Evolutionary conservation across 2,888 invertebrate species (phyloP).

Genomic region (Eubasilissa splendida): DNA sequence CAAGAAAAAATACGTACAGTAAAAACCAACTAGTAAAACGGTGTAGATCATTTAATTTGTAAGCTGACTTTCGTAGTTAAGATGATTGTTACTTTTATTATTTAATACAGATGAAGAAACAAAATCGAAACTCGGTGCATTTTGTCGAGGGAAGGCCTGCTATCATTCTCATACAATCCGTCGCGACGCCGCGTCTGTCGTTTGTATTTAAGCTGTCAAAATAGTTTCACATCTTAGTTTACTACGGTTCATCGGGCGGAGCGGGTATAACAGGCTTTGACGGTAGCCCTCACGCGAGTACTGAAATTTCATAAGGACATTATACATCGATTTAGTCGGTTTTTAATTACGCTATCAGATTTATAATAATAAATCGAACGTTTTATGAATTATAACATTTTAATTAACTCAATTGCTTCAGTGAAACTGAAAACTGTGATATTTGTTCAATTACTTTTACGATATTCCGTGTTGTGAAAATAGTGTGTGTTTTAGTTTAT

Average conservation of each 20-base stretch:
- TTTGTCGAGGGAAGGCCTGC: background rate
- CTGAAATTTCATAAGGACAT: background rate
- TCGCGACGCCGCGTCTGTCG: conserved; percentile 21
- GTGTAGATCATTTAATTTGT: no score
- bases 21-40: conserved; percentile 2
- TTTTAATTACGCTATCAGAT: background rate
- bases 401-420: background rate
- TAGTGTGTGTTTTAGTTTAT: conserved; percentile 25
- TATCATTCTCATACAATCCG: background rate
- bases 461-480: conserved; percentile 20
- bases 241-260: conserved; percentile 43
- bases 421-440: conserved; percentile 27
- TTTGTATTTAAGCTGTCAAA: conserved; percentile 52
- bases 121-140: no score
- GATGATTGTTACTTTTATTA: no score
- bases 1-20: background rate
- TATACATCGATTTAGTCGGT: background rate
- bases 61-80: no score
- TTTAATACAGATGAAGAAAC: no score
- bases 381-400: conserved; percentile 8
- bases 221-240: conserved; percentile 47
- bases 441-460: background rate
- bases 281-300: background rate
- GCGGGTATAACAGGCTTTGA: conserved; percentile 37
- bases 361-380: no score